Base-by-base conservation (phyloP, 2,888 invertebrate species). In the Clunio marinus region DNA sequence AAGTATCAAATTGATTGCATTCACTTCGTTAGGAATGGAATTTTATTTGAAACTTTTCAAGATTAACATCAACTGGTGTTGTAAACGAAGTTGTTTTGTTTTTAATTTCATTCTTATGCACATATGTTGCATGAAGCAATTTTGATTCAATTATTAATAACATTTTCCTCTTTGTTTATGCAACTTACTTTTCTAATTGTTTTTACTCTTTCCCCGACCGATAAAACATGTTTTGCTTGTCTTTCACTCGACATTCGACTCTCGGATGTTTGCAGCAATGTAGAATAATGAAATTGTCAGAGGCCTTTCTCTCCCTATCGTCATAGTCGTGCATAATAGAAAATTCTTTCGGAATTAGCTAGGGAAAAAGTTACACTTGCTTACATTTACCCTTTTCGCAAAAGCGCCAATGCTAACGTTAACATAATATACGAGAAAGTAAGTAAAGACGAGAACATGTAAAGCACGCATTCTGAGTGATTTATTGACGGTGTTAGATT, bases 401-500 rank as follows among this genome's bases (percentile, higher is more conserved):
- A 35, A 35, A 35, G 7, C 35, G 35, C 7, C 7, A 35, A 35
- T 55, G 2, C 55, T 46, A 13, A 15, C 46, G 5, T 4, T 46
- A 15, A 13, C 46, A 17, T 17, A 7, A 35, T 35, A 8, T 46
- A 15, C 46, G 46, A 5, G 46, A 46, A 17, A 8, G 10, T 35
- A 10, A 7, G 27, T 27, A 15, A 10, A 60, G 20, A 20, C 41
- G 41, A n/a, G n/a, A 41, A 10, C 10, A 55, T 24, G 10, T 25
- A 3, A 22, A 66, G 35, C 55, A 55, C 35, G 37, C 27, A 66
- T 28, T 55, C 28, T 66, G 66, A 66, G 66, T 66, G 68, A 68
- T 68, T 68, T 68, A 68, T 68, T 15, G 68, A 57, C n/a, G 68
- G 68, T 68, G 68, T 68, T 68, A 58, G 68, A 68, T 27, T 68